Percentiles rank a stretch among this genome's conserved stretches.
Conservation (phyloP, 2,888 invertebrate species). For the Notodonta ziczac region DNA sequence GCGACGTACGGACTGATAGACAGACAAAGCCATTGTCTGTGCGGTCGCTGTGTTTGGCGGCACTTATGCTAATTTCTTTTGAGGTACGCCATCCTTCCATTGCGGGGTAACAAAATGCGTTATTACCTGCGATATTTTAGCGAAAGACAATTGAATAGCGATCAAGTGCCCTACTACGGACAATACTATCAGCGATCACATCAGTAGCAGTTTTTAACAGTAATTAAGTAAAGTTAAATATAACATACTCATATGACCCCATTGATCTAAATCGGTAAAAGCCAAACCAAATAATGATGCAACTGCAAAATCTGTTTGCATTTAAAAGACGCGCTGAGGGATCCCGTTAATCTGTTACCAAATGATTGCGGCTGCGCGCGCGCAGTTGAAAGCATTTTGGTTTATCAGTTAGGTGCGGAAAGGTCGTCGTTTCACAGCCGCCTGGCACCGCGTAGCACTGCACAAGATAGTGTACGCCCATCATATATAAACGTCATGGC, state of each 20-base stretch:
- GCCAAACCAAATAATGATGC: conserved; percentile 11
- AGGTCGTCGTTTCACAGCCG: conserved; percentile 53
- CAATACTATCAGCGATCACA: not conserved
- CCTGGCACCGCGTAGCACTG: conserved; percentile 73
- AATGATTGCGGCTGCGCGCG: conserved; percentile 54
- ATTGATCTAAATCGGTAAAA: not conserved
- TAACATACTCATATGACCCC: not conserved
- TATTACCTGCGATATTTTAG: conserved; percentile 65
- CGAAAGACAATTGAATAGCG: conserved; percentile 42
- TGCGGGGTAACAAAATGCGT: conserved; percentile 60
- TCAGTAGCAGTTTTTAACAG: conserved; percentile 5
- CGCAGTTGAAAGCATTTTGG: conserved; percentile 60
- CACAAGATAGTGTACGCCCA: conserved; percentile 67
- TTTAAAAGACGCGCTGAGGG: conserved; percentile 12
- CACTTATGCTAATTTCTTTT: conserved; percentile 81
- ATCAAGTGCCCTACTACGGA: not conserved
- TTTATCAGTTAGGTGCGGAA: conserved; percentile 67
- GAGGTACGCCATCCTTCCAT: conserved; percentile 67
- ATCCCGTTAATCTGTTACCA: conserved; percentile 41
- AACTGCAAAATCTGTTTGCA: conserved; percentile 15
- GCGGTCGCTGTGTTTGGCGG: conserved; percentile 67
- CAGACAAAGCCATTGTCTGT: conserved; percentile 81
- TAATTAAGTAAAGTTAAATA: not conserved
- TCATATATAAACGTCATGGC: conserved; percentile 42
- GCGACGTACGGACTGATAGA: conserved; percentile 67